A percentile compares a stretch with the other conserved stretches of the same genome.
Conservation (phyloP, 1,140 invertebrate genomes). For the Aphelinus certus region DNA sequence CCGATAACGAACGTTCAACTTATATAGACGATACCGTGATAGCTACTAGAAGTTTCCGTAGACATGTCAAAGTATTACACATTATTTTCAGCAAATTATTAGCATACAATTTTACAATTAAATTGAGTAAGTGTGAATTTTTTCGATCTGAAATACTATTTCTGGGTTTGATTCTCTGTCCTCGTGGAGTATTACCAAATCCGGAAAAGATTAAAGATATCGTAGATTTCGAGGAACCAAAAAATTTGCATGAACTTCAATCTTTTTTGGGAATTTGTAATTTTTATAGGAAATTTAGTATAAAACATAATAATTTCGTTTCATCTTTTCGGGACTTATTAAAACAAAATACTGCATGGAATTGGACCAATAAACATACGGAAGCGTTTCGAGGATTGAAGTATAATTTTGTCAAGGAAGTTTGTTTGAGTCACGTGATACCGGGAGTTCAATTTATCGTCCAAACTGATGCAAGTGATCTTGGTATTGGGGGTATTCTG, state of each 20-base stretch:
- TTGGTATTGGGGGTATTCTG: background rate
- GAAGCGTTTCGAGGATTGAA: slow-evolving; percentile 23
- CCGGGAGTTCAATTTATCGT: slow-evolving; percentile 1
- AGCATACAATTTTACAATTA: slow-evolving; percentile 41
- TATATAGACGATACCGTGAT: too few relatives aligned
- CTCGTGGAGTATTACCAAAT: slow-evolving; percentile 48
- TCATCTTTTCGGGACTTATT: slow-evolving; percentile 45
- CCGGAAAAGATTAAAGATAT: slow-evolving; percentile 51
- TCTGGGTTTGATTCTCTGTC: slow-evolving; percentile 42
- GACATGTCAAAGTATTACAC: slow-evolving; percentile 43
- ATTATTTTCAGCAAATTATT: slow-evolving; percentile 41
- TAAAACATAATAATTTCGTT: slow-evolving; percentile 42
- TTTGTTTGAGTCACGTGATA: slow-evolving; percentile 4
- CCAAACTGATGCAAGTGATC: slow-evolving; percentile 4
- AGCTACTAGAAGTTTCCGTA: too few relatives aligned
- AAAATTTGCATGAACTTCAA: slow-evolving; percentile 50
- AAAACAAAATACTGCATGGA: slow-evolving; percentile 6
- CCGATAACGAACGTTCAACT: background rate
- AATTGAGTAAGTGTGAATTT: slow-evolving; percentile 42
- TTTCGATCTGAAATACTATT: slow-evolving; percentile 37
- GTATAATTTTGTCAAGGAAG: slow-evolving; percentile 16
- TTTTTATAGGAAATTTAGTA: slow-evolving; percentile 53
- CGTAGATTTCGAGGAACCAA: slow-evolving; percentile 50
- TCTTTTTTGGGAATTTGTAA: slow-evolving; percentile 54
- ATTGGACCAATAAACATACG: slow-evolving; percentile 15